These are phyloP conservation scores for Promerops cafer DNA, from an alignment of 2,113 vertebrate genomes.

Conservation along the genomic window DNA sequence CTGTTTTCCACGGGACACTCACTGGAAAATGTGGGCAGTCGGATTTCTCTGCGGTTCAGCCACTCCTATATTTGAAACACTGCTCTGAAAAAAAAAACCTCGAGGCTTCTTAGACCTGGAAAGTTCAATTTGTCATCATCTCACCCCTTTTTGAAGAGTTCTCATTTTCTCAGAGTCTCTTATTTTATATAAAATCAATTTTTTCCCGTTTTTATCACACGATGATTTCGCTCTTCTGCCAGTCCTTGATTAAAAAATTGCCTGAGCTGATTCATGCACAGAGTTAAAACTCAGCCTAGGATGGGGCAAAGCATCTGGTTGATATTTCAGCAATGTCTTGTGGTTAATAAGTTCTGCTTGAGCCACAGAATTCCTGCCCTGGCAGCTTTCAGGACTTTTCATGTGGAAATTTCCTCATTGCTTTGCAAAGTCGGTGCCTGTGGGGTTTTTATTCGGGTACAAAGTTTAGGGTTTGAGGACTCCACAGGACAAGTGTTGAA, in stretches of 20 bases:
- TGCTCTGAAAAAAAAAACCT: not conserved
- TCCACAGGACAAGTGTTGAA: not conserved
- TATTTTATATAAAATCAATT: not conserved
- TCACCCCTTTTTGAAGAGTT: not conserved
- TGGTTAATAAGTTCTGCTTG: slow-evolving; percentile 9
- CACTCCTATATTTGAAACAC: slow-evolving; percentile 30
- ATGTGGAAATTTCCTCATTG: slow-evolving; percentile 33
- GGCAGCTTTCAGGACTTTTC: not conserved
- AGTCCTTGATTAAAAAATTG: not conserved
- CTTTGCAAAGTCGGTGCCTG: not conserved
- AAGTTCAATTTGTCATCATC: not conserved
- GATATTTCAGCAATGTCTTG: slow-evolving; percentile 29
- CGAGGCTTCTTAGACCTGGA: slow-evolving; percentile 4
- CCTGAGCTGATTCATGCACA: not conserved
- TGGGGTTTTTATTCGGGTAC: slow-evolving; percentile 14
- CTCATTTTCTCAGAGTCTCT: not conserved
- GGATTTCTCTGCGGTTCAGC: slow-evolving; percentile 3
- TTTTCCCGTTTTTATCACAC: not conserved
- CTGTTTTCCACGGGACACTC: slow-evolving; percentile 40
- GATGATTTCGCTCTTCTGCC: not conserved
- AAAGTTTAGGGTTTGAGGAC: not conserved
- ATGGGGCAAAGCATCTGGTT: not conserved
- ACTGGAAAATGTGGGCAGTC: slow-evolving; percentile 43
- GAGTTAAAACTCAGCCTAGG: not conserved
- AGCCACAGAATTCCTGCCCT: not conserved